A percentile compares a stretch with the other conserved stretches of the same genome.
Evolutionary conservation across 2,797 vertebrate species (phyloP).

Genomic region (Macropodus opercularis): DNA sequence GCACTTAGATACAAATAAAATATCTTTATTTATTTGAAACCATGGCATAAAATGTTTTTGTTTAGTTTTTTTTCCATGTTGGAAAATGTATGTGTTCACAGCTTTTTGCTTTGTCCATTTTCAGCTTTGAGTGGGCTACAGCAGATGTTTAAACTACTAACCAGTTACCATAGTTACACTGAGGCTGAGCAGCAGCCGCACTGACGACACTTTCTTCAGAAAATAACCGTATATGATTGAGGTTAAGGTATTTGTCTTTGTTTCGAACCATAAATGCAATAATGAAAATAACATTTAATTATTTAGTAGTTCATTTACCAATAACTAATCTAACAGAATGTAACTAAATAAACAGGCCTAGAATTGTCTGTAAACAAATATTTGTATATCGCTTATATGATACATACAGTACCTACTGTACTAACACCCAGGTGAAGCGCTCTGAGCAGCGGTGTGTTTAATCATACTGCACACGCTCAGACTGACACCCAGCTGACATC

Average conservation of each 20-base stretch:
- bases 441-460: background rate
- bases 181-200: constrained; percentile 18
- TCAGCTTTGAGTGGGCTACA: constrained; percentile 36
- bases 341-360: too few relatives aligned
- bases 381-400: too few relatives aligned
- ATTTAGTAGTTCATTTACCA: too few relatives aligned
- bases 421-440: background rate
- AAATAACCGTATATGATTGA: too few relatives aligned
- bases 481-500: constrained; percentile 9
- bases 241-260: too few relatives aligned
- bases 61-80: background rate
- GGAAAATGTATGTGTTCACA: background rate
- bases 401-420: too few relatives aligned
- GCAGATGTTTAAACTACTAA: constrained; percentile 36
- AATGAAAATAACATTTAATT: too few relatives aligned
- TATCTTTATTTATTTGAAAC: background rate
- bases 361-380: too few relatives aligned
- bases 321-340: too few relatives aligned
- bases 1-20: background rate
- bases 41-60: background rate
- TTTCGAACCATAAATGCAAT: too few relatives aligned
- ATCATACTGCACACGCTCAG: background rate
- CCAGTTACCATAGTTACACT: constrained; percentile 58
- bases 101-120: constrained; percentile 19
- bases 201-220: constrained; percentile 13